Base-by-base conservation (phyloP, 2,888 invertebrate species). In the Pseudanteris insignis region DNA sequence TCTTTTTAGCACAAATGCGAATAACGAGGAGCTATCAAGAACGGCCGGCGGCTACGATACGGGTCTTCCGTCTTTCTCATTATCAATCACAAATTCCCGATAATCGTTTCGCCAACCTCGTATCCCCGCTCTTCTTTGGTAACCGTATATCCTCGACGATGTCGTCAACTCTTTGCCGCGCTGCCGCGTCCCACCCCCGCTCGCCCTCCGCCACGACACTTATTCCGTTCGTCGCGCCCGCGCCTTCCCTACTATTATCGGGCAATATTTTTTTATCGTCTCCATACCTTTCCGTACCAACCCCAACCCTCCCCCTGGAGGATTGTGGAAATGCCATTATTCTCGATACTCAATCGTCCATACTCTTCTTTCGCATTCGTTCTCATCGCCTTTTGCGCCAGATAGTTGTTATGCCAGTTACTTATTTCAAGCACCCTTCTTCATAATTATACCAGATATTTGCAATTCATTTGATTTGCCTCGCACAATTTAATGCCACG, bases 31-130 rank as follows among this genome's bases (percentile, higher is more conserved):
- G 55, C 55, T 40, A 53, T 59, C 51, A 55, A 59, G 33, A 51
- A 58, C 54, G 58, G 51, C 63, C 61, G 51, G 51, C 51, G 51
- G 51, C 44, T 47, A 59, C 51, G 51, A 59, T 59, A 51, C 51
- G 59, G 59, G 59, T 59, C 59, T 59, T 51, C 59, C 38, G 43
- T 50, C 50, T 48, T 50, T 60, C 47, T 65, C 67, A 69, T 72
- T 72, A 72, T 70, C 68, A 72, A 72, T 72, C 71, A 66, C 67
- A 65, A 68, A 67, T 70, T 68, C 63, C 62, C 67, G 66, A 70
- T 70, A 70, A 71, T 70, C 67, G 69, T 59, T 62, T 66, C 48
- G 55, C 44, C 51, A 14, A 32, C 26, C 41, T 40, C 54, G 24
- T 47, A 41, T n/a, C 34, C 37, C 47, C 29, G 48, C 53, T 34